Base-by-base conservation (phyloP, 2,797 vertebrate genomes). In the Spizella passerina region DNA sequence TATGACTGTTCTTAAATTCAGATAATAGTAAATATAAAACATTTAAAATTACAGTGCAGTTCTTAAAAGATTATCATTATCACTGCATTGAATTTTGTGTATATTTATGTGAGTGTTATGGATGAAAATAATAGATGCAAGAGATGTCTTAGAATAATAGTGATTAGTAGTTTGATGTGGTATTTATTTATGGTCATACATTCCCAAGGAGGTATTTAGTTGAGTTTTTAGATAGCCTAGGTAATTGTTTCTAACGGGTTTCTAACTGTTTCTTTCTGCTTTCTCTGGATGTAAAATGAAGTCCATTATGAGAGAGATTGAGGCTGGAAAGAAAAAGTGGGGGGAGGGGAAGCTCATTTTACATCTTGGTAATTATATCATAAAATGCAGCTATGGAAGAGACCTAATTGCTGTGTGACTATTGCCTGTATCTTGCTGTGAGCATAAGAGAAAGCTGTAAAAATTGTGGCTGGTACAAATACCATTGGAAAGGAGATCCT, bases 21-120 rank as follows among this genome's bases (percentile, higher is more conserved):
- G 66, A 75, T 95, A 73, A 94, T 50, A 73, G 57, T 87, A 90
- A 96, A 89, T 70, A 91, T 32, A 83, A 87, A 94, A 8, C 64
- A 68, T 73, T 60, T 90, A 47, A 88, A 95, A 95, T 96, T 80
- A 76, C 69, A 83, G 16, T 86, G 44, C 61, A 41, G 20, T 84
- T 94, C 60, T 94, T 94, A 57, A 84, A 88, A 88, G 17, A 82
- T 86, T 84, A 55, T 79, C 46, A 53, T 93, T 96, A 78, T 72
- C 72, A 27, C 72, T 86, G 50, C 68, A 34, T 43, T 90, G 88
- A 82, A 61, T 86, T 90, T 87, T 85, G 61, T 91, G 47, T 91
- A 71, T 39, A 44, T 43, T 24, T 80, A 43, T 19, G 44, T 61
- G 71, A 85, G 26, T 65, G 94, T 96, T 94, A 65, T 84, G 69